These are phyloP conservation scores for Nipponia nippon DNA, from an alignment of 2,113 vertebrate species.

Conservation along the genomic window DNA sequence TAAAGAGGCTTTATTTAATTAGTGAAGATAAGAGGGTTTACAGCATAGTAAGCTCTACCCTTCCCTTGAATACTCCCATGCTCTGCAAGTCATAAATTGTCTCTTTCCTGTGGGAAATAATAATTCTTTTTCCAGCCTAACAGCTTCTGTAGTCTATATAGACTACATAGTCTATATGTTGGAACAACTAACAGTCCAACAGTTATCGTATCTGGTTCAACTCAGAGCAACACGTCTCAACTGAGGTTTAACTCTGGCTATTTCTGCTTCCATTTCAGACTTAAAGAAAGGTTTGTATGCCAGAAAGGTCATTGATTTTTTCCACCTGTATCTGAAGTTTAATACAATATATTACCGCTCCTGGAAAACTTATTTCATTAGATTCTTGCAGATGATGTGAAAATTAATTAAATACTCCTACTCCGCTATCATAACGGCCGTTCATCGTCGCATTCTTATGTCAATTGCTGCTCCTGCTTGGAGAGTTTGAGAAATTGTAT, in stretches of 20 bases:
- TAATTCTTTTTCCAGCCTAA: background rate
- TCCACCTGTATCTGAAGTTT: background rate
- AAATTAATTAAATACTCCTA: background rate
- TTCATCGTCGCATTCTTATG: background rate
- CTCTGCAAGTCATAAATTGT: background rate
- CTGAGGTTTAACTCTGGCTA: background rate
- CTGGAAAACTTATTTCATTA: background rate
- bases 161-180: background rate
- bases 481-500: background rate
- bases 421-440: background rate
- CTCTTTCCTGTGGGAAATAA: background rate
- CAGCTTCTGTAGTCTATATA: background rate
- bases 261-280: background rate
- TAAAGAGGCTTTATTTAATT: background rate
- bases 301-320: background rate
- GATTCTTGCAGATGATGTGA: background rate
- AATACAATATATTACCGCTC: background rate
- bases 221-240: background rate
- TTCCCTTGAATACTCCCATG: background rate
- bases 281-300: background rate
- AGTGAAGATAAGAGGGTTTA: background rate
- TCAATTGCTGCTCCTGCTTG: background rate
- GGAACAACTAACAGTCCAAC: background rate
- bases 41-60: background rate
- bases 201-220: background rate